Percentiles rank a stretch among this genome's conserved stretches.
Conservation (phyloP, 2,113 vertebrate genomes). For the Brevimyrus niger region DNA sequence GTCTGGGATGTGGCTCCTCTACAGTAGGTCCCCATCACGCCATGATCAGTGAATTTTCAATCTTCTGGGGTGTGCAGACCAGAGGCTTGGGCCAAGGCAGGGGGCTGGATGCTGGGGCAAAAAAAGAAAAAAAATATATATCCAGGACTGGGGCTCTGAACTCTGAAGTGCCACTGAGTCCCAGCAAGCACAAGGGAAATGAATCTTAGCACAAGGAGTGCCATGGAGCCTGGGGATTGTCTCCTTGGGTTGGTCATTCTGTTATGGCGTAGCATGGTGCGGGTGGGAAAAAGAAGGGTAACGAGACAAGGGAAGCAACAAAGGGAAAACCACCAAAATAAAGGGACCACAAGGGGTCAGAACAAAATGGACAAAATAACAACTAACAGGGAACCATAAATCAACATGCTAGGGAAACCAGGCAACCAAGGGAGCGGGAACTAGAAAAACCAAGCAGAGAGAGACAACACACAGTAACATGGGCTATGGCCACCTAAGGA, state of each 20-base stretch:
- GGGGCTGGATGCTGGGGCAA: background rate
- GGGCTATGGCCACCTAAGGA: too few relatives aligned
- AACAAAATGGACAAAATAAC: too few relatives aligned
- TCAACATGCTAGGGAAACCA: too few relatives aligned
- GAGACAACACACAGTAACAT: too few relatives aligned
- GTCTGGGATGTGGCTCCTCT: background rate
- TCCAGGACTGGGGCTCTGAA: background rate
- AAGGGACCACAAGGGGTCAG: too few relatives aligned
- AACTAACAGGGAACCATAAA: too few relatives aligned
- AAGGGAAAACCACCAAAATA: too few relatives aligned
- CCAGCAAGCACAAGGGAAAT: background rate
- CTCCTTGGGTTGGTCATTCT: background rate
- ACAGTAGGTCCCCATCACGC: background rate
- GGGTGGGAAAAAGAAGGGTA: background rate
- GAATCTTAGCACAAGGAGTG: background rate
- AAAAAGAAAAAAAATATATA: background rate
- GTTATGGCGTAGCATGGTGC: background rate
- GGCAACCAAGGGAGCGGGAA: too few relatives aligned
- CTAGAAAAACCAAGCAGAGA: too few relatives aligned
- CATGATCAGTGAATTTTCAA: background rate
- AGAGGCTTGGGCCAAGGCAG: background rate
- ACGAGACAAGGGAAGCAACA: background rate
- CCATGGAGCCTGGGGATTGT: background rate
- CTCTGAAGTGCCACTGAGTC: background rate
- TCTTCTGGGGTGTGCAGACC: background rate